These are phyloP conservation scores for Pseudomyrmex concolor DNA, from an alignment of 1,140 invertebrate genomes.

Conservation along the genomic window DNA sequence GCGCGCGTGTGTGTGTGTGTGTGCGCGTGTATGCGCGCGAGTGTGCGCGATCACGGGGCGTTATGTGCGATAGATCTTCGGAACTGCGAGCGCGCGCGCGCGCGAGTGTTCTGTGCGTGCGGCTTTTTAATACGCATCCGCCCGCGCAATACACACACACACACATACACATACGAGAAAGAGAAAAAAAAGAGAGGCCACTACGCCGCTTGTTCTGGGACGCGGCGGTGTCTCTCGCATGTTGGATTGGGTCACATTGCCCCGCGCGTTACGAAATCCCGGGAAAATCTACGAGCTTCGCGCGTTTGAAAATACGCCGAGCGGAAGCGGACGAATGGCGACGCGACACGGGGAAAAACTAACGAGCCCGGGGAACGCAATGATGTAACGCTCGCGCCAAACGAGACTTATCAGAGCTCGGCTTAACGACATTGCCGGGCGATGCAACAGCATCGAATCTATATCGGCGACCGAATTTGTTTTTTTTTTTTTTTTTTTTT, in stretches of 20 bases:
- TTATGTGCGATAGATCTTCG: background rate
- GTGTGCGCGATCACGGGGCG: background rate
- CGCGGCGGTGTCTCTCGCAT: constrained; percentile 37
- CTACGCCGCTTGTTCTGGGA: constrained; percentile 40
- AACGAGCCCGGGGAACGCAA: constrained; percentile 38
- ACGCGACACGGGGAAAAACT: constrained; percentile 49
- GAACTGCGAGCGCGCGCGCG: constrained; percentile 33
- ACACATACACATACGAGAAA: background rate
- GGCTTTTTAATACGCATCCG: constrained; percentile 61
- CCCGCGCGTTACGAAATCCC: constrained; percentile 73
- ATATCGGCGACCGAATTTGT: background rate
- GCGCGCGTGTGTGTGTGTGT: constrained; percentile 57
- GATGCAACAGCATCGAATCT: background rate
- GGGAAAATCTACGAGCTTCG: constrained; percentile 70
- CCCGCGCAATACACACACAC: constrained; percentile 15
- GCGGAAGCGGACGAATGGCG: constrained; percentile 29
- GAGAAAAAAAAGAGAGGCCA: background rate
- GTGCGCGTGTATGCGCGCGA: constrained; percentile 55
- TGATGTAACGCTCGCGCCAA: constrained; percentile 40
- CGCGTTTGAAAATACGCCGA: constrained; percentile 48
- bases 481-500: background rate
- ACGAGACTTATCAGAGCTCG: constrained; percentile 45
- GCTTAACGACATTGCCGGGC: background rate
- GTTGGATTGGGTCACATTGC: constrained; percentile 71
- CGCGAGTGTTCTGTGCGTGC: constrained; percentile 32